Evolutionary conservation across 2,113 vertebrate genomes (phyloP), one percentile per base, ranked within the genome.

Genomic region (Microtus ochrogaster): DNA sequence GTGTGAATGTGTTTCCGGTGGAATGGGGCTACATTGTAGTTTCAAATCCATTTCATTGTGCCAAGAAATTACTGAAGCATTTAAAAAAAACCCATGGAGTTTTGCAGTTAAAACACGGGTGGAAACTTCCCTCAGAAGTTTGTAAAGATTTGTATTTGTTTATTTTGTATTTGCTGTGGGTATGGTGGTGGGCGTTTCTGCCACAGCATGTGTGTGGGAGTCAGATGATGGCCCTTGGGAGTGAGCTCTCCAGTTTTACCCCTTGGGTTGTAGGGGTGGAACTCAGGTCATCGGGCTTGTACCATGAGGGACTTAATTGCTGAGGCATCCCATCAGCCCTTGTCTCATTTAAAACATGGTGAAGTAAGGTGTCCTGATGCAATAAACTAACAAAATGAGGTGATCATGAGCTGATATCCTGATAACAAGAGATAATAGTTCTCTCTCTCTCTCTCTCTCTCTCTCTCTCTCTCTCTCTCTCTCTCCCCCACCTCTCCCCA

Each of bases 41-140:
- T 95, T 97, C 90, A 94, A 96, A 92, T 95, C 9, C 39, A 66
- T 98, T 94, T 96, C 89, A 97, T 96, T 97, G 81, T 76, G 55
- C 73, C 96, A 87, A 96, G 92, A 94, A 97, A 94, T 95, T 97
- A 81, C 1, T 95, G 85, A 14, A 49, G 9, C 61, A 82, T 93
- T 39, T 58, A 58, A 39, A 58, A 52, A 44, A 82, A n/a, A 36
- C 19, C 2, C 10, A 39, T 61, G 36, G 1, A 74, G 30, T 28
- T 41, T 92, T 95, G 5, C 26, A 92, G 55, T 89, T 96, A 98
- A 97, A 97, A 4, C 63, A 93, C 55, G 6, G 65, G 47, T 96
- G 30, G 89, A 93, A 96, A 94, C 91, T 78, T 84, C 86, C 96
- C 76, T 89, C 66, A 78, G 63, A 96, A 55, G 97, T 33, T 66